Evolutionary conservation across 2,113 vertebrate genomes (phyloP).

Genomic region (Perccottus glenii): DNA sequence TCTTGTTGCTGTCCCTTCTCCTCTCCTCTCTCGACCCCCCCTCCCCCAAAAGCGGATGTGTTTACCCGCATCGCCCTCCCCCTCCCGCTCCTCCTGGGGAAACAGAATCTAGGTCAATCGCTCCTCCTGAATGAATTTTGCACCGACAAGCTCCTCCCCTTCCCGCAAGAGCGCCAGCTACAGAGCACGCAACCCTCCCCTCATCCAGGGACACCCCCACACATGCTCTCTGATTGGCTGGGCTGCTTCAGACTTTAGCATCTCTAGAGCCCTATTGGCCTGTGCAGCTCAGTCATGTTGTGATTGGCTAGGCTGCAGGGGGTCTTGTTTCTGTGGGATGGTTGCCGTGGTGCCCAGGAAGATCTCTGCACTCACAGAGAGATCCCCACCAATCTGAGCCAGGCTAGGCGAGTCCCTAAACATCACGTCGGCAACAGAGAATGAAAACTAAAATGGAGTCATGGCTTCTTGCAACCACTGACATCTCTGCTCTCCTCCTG

Average conservation of each 20-base stretch:
- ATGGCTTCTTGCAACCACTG: conserved; percentile 42
- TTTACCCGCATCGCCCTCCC: conserved; percentile 71
- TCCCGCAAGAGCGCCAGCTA: conserved; percentile 60
- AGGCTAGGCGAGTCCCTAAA: conserved; percentile 65
- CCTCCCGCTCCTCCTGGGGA: conserved; percentile 68
- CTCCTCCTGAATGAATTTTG: conserved; percentile 84
- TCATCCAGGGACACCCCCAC: conserved; percentile 76
- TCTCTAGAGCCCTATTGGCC: conserved; percentile 64
- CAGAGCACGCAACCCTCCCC: conserved; percentile 71
- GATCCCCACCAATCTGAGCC: conserved; percentile 76
- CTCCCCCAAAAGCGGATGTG: conserved; percentile 68
- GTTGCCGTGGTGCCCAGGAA: conserved; percentile 85
- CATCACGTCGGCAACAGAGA: conserved; percentile 47
- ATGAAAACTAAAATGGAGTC: conserved; percentile 52
- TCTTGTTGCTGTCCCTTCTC: conserved; percentile 39
- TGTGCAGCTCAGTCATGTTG: conserved; percentile 34
- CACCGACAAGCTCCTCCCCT: conserved; percentile 71
- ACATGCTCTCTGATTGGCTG: conserved; percentile 70
- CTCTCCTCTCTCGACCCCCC: conserved; percentile 42
- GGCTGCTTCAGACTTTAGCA: conserved; percentile 49
- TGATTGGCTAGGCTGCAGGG: conserved; percentile 73
- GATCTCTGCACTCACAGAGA: conserved; percentile 76
- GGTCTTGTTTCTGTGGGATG: conserved; percentile 82
- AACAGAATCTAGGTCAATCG: conserved; percentile 83
- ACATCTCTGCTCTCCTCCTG: conserved; percentile 27